phyloP scores from a whole-genome alignment of 2,888 invertebrate species.

The Halocaridina rubra region DNA sequence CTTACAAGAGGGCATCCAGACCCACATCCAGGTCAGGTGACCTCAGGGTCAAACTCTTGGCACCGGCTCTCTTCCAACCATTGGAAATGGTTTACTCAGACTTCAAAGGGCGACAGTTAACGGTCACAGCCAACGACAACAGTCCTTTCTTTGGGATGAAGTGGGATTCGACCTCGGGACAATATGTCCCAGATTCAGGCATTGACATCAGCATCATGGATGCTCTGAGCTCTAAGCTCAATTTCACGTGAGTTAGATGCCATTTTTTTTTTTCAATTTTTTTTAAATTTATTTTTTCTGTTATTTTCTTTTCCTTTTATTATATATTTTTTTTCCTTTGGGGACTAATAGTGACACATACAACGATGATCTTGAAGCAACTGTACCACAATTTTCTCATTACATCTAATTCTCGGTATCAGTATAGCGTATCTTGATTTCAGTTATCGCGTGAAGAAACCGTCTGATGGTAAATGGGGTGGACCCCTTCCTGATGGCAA shows the following conservation, averaged over 20 bases:
- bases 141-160: constrained; percentile 55
- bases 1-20: too few relatives aligned
- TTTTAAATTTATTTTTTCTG: neutral
- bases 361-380: too few relatives aligned
- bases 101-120: neutral
- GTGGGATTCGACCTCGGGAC: neutral
- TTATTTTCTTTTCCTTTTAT: neutral
- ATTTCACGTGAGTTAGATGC: constrained; percentile 36
- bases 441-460: too few relatives aligned
- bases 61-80: too few relatives aligned
- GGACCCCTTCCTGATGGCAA: too few relatives aligned
- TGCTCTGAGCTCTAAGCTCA: constrained; percentile 24
- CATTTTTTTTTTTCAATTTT: neutral
- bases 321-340: neutral
- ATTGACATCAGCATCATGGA: constrained; percentile 53
- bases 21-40: too few relatives aligned
- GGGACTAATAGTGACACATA: too few relatives aligned
- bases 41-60: too few relatives aligned
- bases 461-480: too few relatives aligned
- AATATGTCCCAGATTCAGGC: constrained; percentile 40
- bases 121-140: constrained; percentile 49
- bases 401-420: too few relatives aligned
- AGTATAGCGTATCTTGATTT: too few relatives aligned
- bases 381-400: too few relatives aligned
- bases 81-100: neutral